Percentiles rank a stretch among this genome's conserved stretches.
Evolutionary conservation across 2,888 invertebrate species (phyloP).

Genomic region (Ornithoptera priamus): DNA sequence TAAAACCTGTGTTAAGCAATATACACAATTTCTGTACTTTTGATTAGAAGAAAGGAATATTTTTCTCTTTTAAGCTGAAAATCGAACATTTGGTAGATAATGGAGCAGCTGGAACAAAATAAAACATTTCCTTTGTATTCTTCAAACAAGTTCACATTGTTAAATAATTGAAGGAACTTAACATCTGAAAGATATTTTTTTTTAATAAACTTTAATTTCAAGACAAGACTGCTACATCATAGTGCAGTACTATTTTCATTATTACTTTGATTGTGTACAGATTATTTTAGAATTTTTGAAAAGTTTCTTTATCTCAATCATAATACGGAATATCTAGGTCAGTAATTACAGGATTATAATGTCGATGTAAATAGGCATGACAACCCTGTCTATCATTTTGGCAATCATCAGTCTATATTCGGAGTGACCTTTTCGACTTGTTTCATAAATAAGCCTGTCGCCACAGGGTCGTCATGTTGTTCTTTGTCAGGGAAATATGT

Average conservation of each 20-base stretch:
- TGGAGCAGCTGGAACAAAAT: too few species aligned
- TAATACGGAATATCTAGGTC: background rate
- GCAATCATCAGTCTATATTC: slow-evolving; percentile 55
- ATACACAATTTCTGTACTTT: too few species aligned
- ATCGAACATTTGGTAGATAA: too few species aligned
- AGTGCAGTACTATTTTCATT: background rate
- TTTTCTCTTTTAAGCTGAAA: too few species aligned
- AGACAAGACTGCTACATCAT: too few species aligned
- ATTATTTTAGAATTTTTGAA: background rate
- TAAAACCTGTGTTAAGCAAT: too few species aligned
- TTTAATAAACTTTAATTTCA: too few species aligned
- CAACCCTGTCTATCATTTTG: slow-evolving; percentile 44
- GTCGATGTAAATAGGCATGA: background rate
- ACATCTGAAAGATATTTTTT: too few species aligned
- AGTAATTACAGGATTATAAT: background rate
- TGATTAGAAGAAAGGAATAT: too few species aligned
- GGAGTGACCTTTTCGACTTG: slow-evolving; percentile 54
- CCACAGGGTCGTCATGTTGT: slow-evolving; percentile 15
- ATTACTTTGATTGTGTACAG: background rate
- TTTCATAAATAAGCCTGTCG: slow-evolving; percentile 48
- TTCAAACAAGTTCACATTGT: too few species aligned
- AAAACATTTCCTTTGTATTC: too few species aligned
- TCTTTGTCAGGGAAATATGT: slow-evolving; percentile 18
- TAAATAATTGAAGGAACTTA: too few species aligned
- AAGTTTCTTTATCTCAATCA: background rate